Conservation (phyloP, 1,140 invertebrate genomes). For the Nylanderia fulva region DNA sequence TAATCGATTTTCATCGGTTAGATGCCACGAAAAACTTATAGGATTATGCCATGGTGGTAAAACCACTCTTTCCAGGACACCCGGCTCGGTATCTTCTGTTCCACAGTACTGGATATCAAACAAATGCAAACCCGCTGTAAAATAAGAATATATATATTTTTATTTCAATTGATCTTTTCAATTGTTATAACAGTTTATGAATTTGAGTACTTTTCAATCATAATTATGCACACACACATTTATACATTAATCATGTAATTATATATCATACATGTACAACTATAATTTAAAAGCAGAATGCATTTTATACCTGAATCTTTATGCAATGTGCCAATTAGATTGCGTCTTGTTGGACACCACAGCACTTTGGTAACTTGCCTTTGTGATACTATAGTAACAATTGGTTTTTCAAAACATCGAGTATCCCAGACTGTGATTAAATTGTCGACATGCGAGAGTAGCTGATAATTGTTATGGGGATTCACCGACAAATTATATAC, state of each 20-base stretch:
- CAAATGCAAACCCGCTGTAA: slow-evolving; percentile 87
- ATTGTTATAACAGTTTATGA: not conserved
- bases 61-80: slow-evolving; percentile 91
- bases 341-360: slow-evolving; percentile 96
- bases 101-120: slow-evolving; percentile 93
- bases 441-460: slow-evolving; percentile 94
- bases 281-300: not conserved
- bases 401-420: slow-evolving; percentile 94
- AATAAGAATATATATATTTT: slow-evolving; percentile 17
- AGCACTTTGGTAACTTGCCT: slow-evolving; percentile 91
- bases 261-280: too few relatives aligned
- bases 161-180: slow-evolving; percentile 9
- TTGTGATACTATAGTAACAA: slow-evolving; percentile 90
- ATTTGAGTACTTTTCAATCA: not conserved
- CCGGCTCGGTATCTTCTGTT: slow-evolving; percentile 90
- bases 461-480: slow-evolving; percentile 90
- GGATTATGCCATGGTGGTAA: slow-evolving; percentile 85
- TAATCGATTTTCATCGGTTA: slow-evolving; percentile 91
- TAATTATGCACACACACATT: not conserved
- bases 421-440: slow-evolving; percentile 95
- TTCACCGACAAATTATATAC: slow-evolving; percentile 94
- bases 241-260: not conserved
- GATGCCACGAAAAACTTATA: slow-evolving; percentile 94
- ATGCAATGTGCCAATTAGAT: slow-evolving; percentile 91
- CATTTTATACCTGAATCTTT: slow-evolving; percentile 87